These are phyloP conservation scores for Sphinx pinastri DNA, from an alignment of 2,888 invertebrate species.

Conservation along the genomic window DNA sequence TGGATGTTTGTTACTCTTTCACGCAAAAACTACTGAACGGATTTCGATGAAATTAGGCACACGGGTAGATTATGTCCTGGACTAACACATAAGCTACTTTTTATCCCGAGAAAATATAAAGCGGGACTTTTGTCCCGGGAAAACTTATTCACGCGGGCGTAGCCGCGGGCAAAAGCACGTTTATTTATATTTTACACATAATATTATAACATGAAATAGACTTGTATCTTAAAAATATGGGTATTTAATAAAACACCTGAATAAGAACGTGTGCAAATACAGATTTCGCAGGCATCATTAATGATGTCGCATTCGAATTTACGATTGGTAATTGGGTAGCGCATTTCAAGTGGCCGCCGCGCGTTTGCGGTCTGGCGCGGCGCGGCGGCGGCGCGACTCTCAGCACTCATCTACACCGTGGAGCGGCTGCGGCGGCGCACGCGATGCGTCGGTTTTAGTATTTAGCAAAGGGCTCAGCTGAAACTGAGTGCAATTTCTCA, in stretches of 20 bases:
- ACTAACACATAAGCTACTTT: no score
- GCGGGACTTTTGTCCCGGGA: no score
- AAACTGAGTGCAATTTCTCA: constrained; percentile 71
- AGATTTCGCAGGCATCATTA: constrained; percentile 50
- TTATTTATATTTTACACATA: no score
- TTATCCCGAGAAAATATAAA: no score
- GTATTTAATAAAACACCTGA: neutral
- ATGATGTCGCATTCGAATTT: constrained; percentile 70
- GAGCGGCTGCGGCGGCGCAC: constrained; percentile 56
- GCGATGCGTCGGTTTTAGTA: constrained; percentile 56
- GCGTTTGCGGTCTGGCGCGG: constrained; percentile 50
- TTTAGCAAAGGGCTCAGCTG: constrained; percentile 58
- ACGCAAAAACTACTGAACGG: no score
- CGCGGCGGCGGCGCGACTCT: constrained; percentile 46
- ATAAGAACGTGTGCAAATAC: neutral
- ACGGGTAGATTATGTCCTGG: no score
- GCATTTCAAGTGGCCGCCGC: constrained; percentile 63
- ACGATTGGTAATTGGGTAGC: constrained; percentile 81
- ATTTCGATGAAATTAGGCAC: no score
- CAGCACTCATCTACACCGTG: constrained; percentile 39
- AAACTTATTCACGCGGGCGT: no score
- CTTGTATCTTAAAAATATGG: neutral
- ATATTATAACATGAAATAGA: neutral
- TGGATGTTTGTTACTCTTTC: no score
- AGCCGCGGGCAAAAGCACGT: no score